These are phyloP conservation scores for Megaceryle alcyon DNA, from an alignment of 2,797 vertebrate genomes.

Conservation along the genomic window DNA sequence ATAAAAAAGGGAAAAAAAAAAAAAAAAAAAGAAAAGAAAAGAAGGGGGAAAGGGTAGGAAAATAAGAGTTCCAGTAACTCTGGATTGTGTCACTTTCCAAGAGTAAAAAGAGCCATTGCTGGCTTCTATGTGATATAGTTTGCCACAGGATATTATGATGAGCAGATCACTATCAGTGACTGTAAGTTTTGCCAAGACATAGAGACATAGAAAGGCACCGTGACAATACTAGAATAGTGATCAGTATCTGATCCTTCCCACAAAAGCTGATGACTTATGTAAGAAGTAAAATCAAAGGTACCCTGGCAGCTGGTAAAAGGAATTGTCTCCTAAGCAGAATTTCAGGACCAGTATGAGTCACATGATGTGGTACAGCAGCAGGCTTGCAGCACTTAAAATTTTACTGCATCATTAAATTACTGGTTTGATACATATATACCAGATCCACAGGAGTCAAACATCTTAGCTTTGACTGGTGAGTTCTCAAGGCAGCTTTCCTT, in stretches of 20 bases:
- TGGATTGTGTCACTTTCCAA: slow-evolving; percentile 43
- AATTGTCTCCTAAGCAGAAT: background rate
- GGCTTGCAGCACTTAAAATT: background rate
- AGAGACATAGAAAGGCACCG: background rate
- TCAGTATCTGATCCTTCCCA: background rate
- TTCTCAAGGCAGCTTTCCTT: background rate
- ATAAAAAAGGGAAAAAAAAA: background rate
- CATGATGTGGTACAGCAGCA: background rate
- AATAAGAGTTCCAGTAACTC: slow-evolving; percentile 55
- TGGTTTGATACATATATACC: background rate
- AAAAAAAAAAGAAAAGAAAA: background rate
- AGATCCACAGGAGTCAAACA: background rate
- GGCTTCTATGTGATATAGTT: background rate
- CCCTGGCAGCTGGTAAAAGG: background rate
- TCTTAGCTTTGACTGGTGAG: background rate
- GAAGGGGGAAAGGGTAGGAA: background rate
- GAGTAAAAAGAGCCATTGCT: slow-evolving; percentile 8
- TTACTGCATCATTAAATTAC: background rate
- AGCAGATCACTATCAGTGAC: background rate
- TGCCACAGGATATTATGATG: slow-evolving; percentile 14
- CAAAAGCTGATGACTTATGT: background rate
- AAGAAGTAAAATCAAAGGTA: background rate
- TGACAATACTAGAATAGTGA: background rate
- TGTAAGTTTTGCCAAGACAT: background rate
- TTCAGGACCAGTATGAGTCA: background rate